These are phyloP conservation scores for Exaiptasia diaphana DNA, from an alignment of 64 coral and sea anemone genomes.

Conservation along the genomic window DNA sequence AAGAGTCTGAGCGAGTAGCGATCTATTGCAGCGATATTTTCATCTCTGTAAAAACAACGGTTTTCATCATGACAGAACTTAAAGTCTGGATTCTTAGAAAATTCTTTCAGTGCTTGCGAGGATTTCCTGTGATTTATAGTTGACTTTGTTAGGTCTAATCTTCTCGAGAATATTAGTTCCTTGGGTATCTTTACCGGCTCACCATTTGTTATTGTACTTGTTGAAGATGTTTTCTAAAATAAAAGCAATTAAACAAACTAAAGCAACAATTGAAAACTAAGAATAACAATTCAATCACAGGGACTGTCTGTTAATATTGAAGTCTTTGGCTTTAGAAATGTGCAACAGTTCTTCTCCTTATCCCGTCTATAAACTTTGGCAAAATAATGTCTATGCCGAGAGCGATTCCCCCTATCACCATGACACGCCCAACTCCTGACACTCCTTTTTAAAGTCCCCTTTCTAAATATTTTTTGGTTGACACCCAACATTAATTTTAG, in stretches of 20 bases:
- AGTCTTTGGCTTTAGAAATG: no score
- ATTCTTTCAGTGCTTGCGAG: neutral
- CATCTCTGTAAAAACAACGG: conserved; percentile 27
- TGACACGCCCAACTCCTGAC: no score
- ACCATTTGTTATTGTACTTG: neutral
- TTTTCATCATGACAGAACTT: neutral
- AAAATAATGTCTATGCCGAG: no score
- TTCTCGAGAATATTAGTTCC: neutral
- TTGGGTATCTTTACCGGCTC: neutral
- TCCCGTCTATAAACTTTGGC: no score
- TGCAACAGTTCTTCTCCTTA: no score
- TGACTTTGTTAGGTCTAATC: neutral
- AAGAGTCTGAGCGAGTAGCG: conserved; percentile 28
- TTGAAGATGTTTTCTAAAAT: neutral
- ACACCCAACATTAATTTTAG: no score
- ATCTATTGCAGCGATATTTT: conserved; percentile 25
- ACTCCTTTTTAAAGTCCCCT: no score
- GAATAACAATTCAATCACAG: no score
- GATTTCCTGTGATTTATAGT: neutral
- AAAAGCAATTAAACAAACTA: neutral
- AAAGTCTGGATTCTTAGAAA: neutral
- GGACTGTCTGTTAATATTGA: no score
- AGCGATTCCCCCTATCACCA: no score
- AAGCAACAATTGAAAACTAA: no score
- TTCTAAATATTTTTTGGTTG: no score